Base-by-base conservation (phyloP, 2,113 vertebrate genomes). In the Dipodomys stephensi region DNA sequence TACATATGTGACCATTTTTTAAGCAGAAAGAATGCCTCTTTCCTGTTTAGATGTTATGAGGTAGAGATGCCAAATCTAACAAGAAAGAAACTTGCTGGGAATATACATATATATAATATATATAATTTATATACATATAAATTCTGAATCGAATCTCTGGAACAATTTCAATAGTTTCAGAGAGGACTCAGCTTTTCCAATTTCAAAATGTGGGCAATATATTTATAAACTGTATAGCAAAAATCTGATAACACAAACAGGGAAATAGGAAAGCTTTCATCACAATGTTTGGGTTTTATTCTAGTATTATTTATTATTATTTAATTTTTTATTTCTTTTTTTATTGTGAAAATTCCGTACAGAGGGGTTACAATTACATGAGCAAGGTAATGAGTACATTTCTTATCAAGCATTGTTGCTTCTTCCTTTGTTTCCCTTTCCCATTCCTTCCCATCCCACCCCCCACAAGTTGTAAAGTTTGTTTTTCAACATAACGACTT, bases 131-230 rank as follows among this genome's bases (percentile, higher is more conserved):
- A 57, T 57, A 16, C 10, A 16, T 53, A 53, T 53, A 53, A 11
- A 9, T 85, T 71, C 44, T 27, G 39, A 39, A 39, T 39, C 39
- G 49, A 35, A 72, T 72, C 30, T 90, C 65, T 82, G 49, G 39
- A 67, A 76, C 49, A 82, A 18, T 95, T 93, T 93, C 15, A 79
- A 15, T 53, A 77, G 5, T 87, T 91, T 89, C 53, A 80, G 49
- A 65, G 28, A 7, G 39, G 64, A 67, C 22, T 94, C 86, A 30
- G 12, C 30, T 93, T 94, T 95, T 85, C 39, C 62, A 90, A 49
- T 62, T 88, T 4, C 73, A 94, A 92, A 94, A 67, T 78, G 53
- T 77, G 46, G 19, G 10, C 18, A 71, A 57, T 73, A 18, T 76
- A 82, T 67, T 7, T 92, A 65, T 44, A 94, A 93, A 35, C 20